These are phyloP conservation scores for Drosophila differens DNA, from an alignment of 2,888 invertebrate genomes.

Conservation along the genomic window DNA sequence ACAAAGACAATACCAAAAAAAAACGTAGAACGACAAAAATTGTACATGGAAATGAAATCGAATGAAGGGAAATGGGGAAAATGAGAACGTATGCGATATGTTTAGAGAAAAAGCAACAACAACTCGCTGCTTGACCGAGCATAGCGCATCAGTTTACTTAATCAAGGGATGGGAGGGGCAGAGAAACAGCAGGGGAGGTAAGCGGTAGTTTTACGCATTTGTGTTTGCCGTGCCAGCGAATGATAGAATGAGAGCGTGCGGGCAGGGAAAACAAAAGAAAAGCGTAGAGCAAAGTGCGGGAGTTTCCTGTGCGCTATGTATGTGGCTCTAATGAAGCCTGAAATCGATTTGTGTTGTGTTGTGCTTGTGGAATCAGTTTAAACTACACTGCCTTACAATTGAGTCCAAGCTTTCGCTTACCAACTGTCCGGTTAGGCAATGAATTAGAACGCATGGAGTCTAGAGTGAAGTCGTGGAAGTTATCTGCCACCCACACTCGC, in stretches of 20 bases:
- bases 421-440: constrained; percentile 46
- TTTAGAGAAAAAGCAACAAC: constrained; percentile 35
- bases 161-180: constrained; percentile 14
- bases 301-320: constrained; percentile 74
- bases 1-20: constrained; percentile 25
- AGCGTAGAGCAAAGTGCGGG: constrained; percentile 63
- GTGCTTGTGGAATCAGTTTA: constrained; percentile 27
- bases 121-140: constrained; percentile 73
- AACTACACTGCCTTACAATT: constrained; percentile 17
- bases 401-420: not conserved
- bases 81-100: constrained; percentile 41
- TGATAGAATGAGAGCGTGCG: constrained; percentile 25
- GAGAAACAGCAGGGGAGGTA: constrained; percentile 3
- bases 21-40: constrained; percentile 53
- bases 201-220: constrained; percentile 68
- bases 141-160: constrained; percentile 58
- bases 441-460: constrained; percentile 55
- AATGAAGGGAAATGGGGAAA: constrained; percentile 63
- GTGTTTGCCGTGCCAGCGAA: constrained; percentile 59
- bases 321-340: constrained; percentile 79
- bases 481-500: constrained; percentile 38
- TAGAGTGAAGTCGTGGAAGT: not conserved
- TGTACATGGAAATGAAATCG: constrained; percentile 74
- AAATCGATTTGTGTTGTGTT: constrained; percentile 71
- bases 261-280: constrained; percentile 46